Evolutionary conservation across 1,140 invertebrate genomes (phyloP).

Genomic region (Drosophila paulistorum): DNA sequence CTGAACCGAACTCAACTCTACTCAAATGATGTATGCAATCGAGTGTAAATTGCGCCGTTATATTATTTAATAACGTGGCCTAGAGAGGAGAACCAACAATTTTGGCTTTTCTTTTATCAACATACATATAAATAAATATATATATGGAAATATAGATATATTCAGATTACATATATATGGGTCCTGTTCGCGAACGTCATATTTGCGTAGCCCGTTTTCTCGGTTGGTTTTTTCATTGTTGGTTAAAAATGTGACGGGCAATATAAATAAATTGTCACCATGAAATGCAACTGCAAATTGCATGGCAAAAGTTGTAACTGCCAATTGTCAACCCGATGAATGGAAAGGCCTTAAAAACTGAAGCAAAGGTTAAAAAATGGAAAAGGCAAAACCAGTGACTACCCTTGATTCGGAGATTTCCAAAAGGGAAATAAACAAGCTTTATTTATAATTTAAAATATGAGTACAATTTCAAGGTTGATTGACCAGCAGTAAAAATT

Average conservation of each 20-base stretch:
- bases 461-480: no score
- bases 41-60: slow-evolving; percentile 62
- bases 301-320: slow-evolving; percentile 22
- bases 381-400: no score
- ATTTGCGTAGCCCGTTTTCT: slow-evolving; percentile 43
- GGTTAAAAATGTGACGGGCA: slow-evolving; percentile 28
- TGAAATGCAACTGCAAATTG: slow-evolving; percentile 55
- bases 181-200: slow-evolving; percentile 28
- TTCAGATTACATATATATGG: slow-evolving; percentile 23
- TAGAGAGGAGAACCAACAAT: slow-evolving; percentile 27
- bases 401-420: no score
- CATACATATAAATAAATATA: background rate
- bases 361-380: background rate
- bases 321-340: slow-evolving; percentile 22
- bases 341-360: background rate
- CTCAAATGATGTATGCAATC: slow-evolving; percentile 62
- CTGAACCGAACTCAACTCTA: slow-evolving; percentile 10
- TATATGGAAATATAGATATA: background rate
- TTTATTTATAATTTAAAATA: no score
- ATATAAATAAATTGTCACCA: slow-evolving; percentile 56
- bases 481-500: no score
- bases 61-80: slow-evolving; percentile 70
- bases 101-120: slow-evolving; percentile 1
- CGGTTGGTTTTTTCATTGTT: slow-evolving; percentile 7
- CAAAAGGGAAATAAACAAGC: no score